A percentile compares a stretch with the other conserved stretches of the same genome.
These are phyloP conservation scores for Hypsopygia costalis DNA, from an alignment of 2,888 invertebrate genomes.

Conservation along the genomic window DNA sequence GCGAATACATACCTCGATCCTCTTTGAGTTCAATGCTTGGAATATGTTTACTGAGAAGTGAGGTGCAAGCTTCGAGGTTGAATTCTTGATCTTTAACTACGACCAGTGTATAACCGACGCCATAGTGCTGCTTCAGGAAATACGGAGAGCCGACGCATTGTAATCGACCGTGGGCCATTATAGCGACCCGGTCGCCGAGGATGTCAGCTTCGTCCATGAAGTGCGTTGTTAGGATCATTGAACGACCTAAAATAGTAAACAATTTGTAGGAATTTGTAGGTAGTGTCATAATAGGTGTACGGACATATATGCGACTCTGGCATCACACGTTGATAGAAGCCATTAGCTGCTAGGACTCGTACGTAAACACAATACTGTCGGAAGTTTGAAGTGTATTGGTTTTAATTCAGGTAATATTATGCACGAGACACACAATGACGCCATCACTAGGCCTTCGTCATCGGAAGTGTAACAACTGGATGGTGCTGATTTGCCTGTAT, in stretches of 20 bases:
- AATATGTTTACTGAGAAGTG: slow-evolving; percentile 82
- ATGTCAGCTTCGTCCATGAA: slow-evolving; percentile 96
- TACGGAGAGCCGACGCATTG: slow-evolving; percentile 91
- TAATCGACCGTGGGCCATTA: slow-evolving; percentile 90
- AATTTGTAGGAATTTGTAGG: too few relatives aligned
- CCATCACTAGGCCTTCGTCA: too few relatives aligned
- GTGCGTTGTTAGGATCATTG: slow-evolving; percentile 91
- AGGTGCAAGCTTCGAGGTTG: slow-evolving; percentile 59
- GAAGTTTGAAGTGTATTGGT: too few relatives aligned
- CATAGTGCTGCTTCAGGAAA: slow-evolving; percentile 91
- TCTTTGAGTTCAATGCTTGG: slow-evolving; percentile 83
- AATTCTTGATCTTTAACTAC: slow-evolving; percentile 60
- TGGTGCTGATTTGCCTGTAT: too few relatives aligned
- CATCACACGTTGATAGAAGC: too few relatives aligned
- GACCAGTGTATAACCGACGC: slow-evolving; percentile 90
- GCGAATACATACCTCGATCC: slow-evolving; percentile 49
- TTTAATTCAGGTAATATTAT: too few relatives aligned
- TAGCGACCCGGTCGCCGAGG: slow-evolving; percentile 92
- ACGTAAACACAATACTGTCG: too few relatives aligned
- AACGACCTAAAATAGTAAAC: slow-evolving; percentile 76
- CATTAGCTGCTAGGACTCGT: too few relatives aligned
- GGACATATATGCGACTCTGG: too few relatives aligned
- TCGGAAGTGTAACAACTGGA: too few relatives aligned
- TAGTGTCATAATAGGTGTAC: too few relatives aligned
- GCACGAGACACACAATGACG: too few relatives aligned